phyloP scores from a whole-genome alignment of 2,113 vertebrate species.

The Pterophyllum scalare region DNA sequence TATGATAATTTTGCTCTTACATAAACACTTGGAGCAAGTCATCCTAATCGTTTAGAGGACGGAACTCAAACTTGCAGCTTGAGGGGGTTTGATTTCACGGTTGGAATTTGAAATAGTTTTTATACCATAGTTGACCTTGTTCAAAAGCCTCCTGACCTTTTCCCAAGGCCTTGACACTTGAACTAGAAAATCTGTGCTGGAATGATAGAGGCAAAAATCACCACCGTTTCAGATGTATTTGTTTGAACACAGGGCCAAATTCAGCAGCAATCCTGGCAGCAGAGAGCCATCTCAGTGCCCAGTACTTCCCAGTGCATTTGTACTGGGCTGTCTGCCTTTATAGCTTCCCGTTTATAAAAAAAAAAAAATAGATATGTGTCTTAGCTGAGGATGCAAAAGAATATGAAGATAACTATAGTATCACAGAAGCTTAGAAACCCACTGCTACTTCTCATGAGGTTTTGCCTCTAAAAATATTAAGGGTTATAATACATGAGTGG shows the following conservation, averaged over 20 bases:
- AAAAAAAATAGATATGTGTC: slow-evolving; percentile 12
- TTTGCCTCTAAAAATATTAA: not conserved
- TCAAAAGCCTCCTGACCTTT: slow-evolving; percentile 19
- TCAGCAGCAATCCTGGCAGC: slow-evolving; percentile 63
- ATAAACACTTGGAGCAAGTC: slow-evolving; percentile 28
- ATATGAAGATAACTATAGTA: slow-evolving; percentile 21
- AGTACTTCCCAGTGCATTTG: slow-evolving; percentile 51
- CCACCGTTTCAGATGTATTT: slow-evolving; percentile 38
- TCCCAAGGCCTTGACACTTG: slow-evolving; percentile 13
- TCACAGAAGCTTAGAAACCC: not conserved
- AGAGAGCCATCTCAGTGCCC: slow-evolving; percentile 36
- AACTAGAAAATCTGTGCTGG: slow-evolving; percentile 20
- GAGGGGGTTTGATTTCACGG: slow-evolving; percentile 30
- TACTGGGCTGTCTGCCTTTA: slow-evolving; percentile 50
- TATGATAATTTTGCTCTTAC: slow-evolving; percentile 55
- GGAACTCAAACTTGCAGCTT: slow-evolving; percentile 2
- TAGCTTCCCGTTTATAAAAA: slow-evolving; percentile 11
- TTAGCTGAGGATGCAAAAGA: slow-evolving; percentile 21
- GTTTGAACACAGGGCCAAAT: slow-evolving; percentile 49
- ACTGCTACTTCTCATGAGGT: not conserved
- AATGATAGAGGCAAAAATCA: slow-evolving; percentile 20
- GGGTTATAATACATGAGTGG: not conserved
- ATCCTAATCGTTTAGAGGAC: slow-evolving; percentile 33
- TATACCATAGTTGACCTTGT: not conserved
- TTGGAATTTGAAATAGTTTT: not conserved